A percentile compares a stretch with the other conserved stretches of the same genome.
phyloP scores from a whole-genome alignment of 2,888 invertebrate species.

The Parapristionchus giblindavisi region DNA sequence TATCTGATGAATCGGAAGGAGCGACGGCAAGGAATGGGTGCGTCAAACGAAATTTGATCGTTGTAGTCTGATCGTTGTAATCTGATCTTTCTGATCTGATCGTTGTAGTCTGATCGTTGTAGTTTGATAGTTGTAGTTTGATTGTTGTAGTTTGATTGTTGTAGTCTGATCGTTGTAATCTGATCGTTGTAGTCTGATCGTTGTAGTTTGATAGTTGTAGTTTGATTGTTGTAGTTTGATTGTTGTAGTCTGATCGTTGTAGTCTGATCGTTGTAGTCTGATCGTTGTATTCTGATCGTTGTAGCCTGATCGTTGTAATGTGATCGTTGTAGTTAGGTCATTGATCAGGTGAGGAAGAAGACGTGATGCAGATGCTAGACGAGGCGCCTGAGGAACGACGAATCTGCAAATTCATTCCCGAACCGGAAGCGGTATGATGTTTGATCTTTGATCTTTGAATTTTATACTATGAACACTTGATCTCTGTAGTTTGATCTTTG shows the following conservation, averaged over 20 bases:
- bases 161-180: background rate
- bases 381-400: conserved; percentile 34
- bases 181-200: background rate
- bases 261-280: background rate
- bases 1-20: conserved; percentile 25
- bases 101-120: too few relatives aligned
- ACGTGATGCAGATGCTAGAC: conserved; percentile 25
- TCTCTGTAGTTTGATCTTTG: background rate
- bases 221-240: background rate
- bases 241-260: background rate
- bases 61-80: background rate
- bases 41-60: background rate
- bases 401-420: conserved; percentile 13
- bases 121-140: background rate
- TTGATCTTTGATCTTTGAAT: background rate
- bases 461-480: background rate
- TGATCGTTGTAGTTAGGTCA: background rate
- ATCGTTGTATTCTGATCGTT: conserved; percentile 4
- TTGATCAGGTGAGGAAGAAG: conserved; percentile 15
- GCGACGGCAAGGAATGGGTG: conserved; percentile 13
- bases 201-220: too few relatives aligned
- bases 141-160: background rate
- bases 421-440: background rate
- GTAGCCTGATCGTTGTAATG: background rate
- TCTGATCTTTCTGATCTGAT: background rate